A percentile compares a stretch with the other conserved stretches of the same genome.
phyloP scores from a whole-genome alignment of 2,888 invertebrate species.

The Hedychridium roseum region DNA sequence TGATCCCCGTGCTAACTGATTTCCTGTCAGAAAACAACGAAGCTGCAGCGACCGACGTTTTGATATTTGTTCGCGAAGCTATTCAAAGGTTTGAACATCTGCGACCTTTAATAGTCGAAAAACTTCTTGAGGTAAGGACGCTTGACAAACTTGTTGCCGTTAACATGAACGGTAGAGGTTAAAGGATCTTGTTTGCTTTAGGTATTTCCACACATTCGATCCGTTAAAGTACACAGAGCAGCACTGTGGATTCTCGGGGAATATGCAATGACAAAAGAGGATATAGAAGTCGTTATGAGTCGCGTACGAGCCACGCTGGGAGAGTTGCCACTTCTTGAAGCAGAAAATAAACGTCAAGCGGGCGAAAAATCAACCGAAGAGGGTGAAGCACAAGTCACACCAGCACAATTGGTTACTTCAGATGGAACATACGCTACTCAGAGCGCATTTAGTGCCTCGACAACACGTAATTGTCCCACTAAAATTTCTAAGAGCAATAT shows the following conservation, averaged over 20 bases:
- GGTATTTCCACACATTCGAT: slow-evolving; percentile 85
- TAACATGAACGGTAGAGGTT: slow-evolving; percentile 2
- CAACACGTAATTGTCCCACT: slow-evolving; percentile 61
- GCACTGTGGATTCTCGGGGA: slow-evolving; percentile 98
- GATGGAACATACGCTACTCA: slow-evolving; percentile 99
- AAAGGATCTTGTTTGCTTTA: slow-evolving; percentile 67
- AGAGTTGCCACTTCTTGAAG: slow-evolving; percentile 66
- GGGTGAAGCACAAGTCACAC: slow-evolving; percentile 41
- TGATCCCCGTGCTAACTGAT: slow-evolving; percentile 94
- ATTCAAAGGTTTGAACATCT: slow-evolving; percentile 90
- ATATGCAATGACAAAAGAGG: slow-evolving; percentile 82
- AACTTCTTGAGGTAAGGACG: slow-evolving; percentile 51
- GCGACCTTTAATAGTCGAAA: slow-evolving; percentile 81
- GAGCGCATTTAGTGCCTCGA: slow-evolving; percentile 89
- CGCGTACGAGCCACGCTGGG: slow-evolving; percentile 80
- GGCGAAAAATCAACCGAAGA: slow-evolving; percentile 72
- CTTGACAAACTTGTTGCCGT: not conserved
- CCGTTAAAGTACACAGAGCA: slow-evolving; percentile 91
- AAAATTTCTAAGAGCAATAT: too few species aligned
- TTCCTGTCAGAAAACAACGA: slow-evolving; percentile 90
- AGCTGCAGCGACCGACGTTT: slow-evolving; percentile 90
- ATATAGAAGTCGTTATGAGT: slow-evolving; percentile 82
- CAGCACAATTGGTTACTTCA: slow-evolving; percentile 87
- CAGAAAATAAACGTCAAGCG: slow-evolving; percentile 76
- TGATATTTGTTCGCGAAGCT: slow-evolving; percentile 95